phyloP scores from a whole-genome alignment of 2,888 invertebrate genomes.

The Teleiodes luculella region DNA sequence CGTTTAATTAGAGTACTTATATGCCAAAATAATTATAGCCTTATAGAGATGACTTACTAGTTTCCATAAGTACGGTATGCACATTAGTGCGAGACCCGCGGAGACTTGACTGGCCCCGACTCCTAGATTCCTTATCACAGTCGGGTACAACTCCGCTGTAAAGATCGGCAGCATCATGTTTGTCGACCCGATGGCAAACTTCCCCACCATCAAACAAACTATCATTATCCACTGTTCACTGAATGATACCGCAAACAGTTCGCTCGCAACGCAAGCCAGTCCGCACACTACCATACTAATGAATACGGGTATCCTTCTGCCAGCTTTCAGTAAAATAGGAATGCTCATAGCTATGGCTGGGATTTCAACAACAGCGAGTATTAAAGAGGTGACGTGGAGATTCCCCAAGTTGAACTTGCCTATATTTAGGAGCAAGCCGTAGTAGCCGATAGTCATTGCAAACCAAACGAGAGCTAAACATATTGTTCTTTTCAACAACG shows the following conservation, averaged over 20 bases:
- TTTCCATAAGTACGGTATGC: slow-evolving; percentile 88
- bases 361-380: slow-evolving; percentile 86
- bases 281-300: slow-evolving; percentile 84
- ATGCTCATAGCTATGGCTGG: slow-evolving; percentile 88
- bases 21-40: too few species aligned
- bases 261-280: slow-evolving; percentile 82
- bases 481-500: slow-evolving; percentile 82
- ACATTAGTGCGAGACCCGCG: slow-evolving; percentile 86
- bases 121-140: slow-evolving; percentile 83
- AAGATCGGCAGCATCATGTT: slow-evolving; percentile 89
- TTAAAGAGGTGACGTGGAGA: slow-evolving; percentile 85
- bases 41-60: slow-evolving; percentile 78
- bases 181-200: slow-evolving; percentile 87
- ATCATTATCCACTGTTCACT: slow-evolving; percentile 83
- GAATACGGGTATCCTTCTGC: slow-evolving; percentile 85
- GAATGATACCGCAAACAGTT: slow-evolving; percentile 72
- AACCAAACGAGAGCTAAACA: slow-evolving; percentile 87
- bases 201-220: slow-evolving; percentile 87
- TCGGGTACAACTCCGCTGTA: slow-evolving; percentile 85
- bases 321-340: slow-evolving; percentile 85
- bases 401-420: slow-evolving; percentile 86
- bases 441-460: slow-evolving; percentile 87
- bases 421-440: slow-evolving; percentile 85
- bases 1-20: too few species aligned
- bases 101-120: slow-evolving; percentile 87